These are phyloP conservation scores for Gobionotothen gibberifrons DNA, from an alignment of 2,797 vertebrate species.

Conservation along the genomic window DNA sequence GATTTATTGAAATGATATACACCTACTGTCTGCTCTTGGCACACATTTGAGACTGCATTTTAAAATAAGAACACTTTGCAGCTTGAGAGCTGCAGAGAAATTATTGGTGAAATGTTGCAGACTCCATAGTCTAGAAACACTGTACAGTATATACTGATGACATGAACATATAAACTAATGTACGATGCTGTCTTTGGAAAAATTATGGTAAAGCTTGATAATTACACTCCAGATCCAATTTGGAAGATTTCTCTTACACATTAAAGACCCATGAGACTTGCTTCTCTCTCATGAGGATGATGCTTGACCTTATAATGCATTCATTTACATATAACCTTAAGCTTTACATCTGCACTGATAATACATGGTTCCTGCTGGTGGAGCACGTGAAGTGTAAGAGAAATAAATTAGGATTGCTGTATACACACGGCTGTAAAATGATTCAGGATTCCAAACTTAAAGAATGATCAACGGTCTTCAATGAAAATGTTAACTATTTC, in stretches of 20 bases:
- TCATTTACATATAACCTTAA: slow-evolving; percentile 67
- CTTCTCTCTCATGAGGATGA: slow-evolving; percentile 29
- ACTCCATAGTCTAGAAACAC: slow-evolving; percentile 19
- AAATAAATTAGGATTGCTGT: slow-evolving; percentile 4
- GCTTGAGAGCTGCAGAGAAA: slow-evolving; percentile 34
- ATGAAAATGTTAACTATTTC: slow-evolving; percentile 17
- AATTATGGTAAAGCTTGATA: slow-evolving; percentile 12
- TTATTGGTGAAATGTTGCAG: slow-evolving; percentile 25
- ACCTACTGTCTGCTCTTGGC: slow-evolving; percentile 50
- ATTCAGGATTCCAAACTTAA: background rate
- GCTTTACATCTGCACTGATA: slow-evolving; percentile 41
- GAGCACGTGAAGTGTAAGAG: slow-evolving; percentile 16
- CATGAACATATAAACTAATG: background rate
- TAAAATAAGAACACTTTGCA: slow-evolving; percentile 51
- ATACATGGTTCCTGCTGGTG: slow-evolving; percentile 18
- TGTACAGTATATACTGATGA: slow-evolving; percentile 9
- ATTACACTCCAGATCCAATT: slow-evolving; percentile 31
- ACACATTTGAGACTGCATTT: slow-evolving; percentile 50
- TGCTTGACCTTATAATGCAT: slow-evolving; percentile 53
- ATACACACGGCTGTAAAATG: background rate
- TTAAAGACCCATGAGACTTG: slow-evolving; percentile 37
- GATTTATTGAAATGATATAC: slow-evolving; percentile 78
- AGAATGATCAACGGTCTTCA: slow-evolving; percentile 31
- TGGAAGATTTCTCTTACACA: slow-evolving; percentile 26
- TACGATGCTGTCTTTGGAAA: slow-evolving; percentile 3